These are phyloP conservation scores for Drosophila novamexicana DNA, from an alignment of 1,140 invertebrate species.

Conservation along the genomic window DNA sequence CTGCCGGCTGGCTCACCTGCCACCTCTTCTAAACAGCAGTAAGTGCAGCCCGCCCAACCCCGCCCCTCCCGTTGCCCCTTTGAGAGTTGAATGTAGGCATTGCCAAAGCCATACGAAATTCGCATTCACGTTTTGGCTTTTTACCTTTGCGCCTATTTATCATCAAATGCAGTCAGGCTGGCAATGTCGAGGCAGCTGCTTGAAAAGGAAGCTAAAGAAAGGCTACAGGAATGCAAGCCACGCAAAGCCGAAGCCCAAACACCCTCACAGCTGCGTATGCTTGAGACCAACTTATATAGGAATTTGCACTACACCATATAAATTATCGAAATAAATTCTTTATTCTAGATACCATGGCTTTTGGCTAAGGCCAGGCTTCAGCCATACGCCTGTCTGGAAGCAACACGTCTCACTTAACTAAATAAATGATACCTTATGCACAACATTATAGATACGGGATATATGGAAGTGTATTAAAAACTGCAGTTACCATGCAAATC, in stretches of 20 bases:
- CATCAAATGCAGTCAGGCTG: constrained; percentile 67
- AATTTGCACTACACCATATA: too few species aligned
- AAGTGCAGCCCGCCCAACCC: neutral
- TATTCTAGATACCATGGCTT: too few species aligned
- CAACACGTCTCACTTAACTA: neutral
- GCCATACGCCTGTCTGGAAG: too few species aligned
- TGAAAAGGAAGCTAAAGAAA: constrained; percentile 44
- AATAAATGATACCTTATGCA: neutral
- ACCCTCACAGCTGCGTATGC: constrained; percentile 19
- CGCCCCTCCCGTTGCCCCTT: constrained; percentile 8
- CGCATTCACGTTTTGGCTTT: constrained; percentile 80
- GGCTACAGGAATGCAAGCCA: neutral
- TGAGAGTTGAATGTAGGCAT: constrained; percentile 46
- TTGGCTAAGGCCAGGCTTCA: too few species aligned
- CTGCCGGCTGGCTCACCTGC: constrained; percentile 41
- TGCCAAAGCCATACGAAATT: constrained; percentile 61
- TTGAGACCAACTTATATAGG: too few species aligned
- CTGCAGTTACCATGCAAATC: constrained; percentile 68
- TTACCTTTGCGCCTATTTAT: constrained; percentile 82
- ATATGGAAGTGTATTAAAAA: constrained; percentile 28
- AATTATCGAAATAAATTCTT: too few species aligned
- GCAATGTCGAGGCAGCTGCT: constrained; percentile 54
- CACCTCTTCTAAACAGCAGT: constrained; percentile 26
- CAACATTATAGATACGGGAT: neutral
- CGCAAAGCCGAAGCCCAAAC: constrained; percentile 4